These are phyloP conservation scores for Budorcas taxicolor DNA, from an alignment of 2,113 vertebrate genomes.

Conservation along the genomic window DNA sequence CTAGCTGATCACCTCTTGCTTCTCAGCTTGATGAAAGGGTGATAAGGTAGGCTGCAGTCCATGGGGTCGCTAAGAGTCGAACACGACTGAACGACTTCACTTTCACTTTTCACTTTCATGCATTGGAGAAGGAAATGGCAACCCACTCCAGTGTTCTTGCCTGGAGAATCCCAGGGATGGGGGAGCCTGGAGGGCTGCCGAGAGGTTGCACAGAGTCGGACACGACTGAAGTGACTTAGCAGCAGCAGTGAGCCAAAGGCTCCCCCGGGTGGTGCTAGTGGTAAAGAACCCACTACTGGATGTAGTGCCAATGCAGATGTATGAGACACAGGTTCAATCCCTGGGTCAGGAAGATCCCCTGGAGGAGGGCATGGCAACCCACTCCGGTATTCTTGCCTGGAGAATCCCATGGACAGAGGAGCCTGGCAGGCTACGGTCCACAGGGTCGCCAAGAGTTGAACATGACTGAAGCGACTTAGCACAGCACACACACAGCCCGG, in stretches of 20 bases:
- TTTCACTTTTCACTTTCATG: no score
- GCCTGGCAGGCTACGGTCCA: background rate
- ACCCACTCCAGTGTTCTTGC: no score
- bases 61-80: no score
- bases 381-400: background rate
- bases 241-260: background rate
- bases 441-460: accelerated
- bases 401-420: background rate
- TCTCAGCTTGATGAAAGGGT: background rate
- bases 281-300: background rate
- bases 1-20: background rate
- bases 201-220: no score
- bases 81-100: no score
- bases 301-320: background rate
- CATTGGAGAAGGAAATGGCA: no score
- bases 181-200: no score
- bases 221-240: no score
- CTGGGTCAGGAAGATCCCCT: background rate
- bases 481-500: background rate
- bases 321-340: background rate
- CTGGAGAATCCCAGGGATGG: no score
- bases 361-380: background rate
- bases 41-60: no score
- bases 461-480: background rate
- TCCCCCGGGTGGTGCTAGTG: background rate